Percentiles rank a stretch among this genome's conserved stretches.
These are phyloP conservation scores for Scolopax mira DNA, from an alignment of 2,113 vertebrate species.

Conservation along the genomic window DNA sequence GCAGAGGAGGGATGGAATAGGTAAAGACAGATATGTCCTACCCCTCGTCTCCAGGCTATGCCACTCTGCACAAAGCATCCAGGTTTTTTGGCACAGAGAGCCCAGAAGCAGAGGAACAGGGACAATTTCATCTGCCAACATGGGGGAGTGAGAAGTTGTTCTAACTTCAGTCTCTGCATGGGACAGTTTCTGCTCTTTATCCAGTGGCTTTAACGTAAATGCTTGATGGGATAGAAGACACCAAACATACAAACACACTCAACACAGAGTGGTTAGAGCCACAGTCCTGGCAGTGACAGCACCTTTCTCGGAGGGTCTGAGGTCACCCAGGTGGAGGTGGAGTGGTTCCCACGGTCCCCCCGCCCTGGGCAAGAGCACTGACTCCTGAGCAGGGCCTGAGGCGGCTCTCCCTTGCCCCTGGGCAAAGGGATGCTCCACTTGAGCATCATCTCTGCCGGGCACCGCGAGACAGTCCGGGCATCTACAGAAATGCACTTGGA, in stretches of 20 bases:
- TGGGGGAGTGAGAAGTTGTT: background rate
- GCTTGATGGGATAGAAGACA: background rate
- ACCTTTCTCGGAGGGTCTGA: background rate
- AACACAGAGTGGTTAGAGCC: background rate
- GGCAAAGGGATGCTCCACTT: background rate
- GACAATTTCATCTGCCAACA: background rate
- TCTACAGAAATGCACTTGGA: background rate
- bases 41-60: background rate
- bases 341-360: no score
- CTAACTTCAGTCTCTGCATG: background rate
- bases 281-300: background rate
- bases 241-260: background rate
- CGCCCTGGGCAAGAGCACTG: accelerated
- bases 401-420: no score
- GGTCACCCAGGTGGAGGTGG: background rate
- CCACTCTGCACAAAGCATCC: background rate
- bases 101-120: background rate
- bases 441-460: background rate
- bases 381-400: background rate
- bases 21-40: background rate
- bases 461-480: background rate
- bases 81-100: background rate
- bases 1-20: background rate
- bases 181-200: background rate
- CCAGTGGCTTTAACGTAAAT: background rate